These are phyloP conservation scores for Acanthococcus lagerstroemiae DNA, from an alignment of 2,888 invertebrate genomes.

Conservation along the genomic window DNA sequence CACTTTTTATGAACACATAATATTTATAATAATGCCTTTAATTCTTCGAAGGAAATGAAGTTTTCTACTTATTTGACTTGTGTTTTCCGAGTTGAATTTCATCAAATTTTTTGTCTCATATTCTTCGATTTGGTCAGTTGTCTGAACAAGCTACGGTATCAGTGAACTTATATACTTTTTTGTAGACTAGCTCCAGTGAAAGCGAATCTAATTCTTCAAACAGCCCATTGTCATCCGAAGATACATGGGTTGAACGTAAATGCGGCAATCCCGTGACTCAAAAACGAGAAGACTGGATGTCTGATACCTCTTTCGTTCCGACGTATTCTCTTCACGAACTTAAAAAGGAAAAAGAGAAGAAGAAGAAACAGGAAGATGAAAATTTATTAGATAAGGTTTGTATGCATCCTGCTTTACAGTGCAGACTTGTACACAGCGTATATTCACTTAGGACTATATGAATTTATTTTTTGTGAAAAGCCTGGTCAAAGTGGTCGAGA, in stretches of 20 bases:
- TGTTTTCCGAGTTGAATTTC: too few species aligned
- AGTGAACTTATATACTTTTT: too few species aligned
- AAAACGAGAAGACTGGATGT: constrained; percentile 70
- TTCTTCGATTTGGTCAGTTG: too few species aligned
- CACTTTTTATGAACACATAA: too few species aligned
- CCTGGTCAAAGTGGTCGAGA: constrained; percentile 64
- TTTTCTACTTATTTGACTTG: too few species aligned
- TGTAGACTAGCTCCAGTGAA: constrained; percentile 3
- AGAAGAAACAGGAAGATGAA: constrained; percentile 45
- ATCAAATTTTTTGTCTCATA: too few species aligned
- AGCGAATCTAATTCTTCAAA: neutral
- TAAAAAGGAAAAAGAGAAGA: constrained; percentile 38
- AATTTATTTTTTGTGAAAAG: constrained; percentile 46
- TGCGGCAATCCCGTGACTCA: constrained; percentile 17
- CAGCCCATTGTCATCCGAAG: constrained; percentile 40
- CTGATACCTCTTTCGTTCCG: constrained; percentile 49
- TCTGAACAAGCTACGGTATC: too few species aligned
- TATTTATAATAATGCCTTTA: too few species aligned
- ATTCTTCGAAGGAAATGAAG: too few species aligned
- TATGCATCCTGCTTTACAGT: too few species aligned
- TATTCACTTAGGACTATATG: neutral
- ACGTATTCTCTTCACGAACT: constrained; percentile 35
- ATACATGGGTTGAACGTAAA: constrained; percentile 55
- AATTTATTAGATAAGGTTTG: constrained; percentile 43
- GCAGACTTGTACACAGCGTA: too few species aligned